Evolutionary conservation across 2,888 invertebrate species (phyloP), one percentile per base, ranked within the genome.

Genomic region (Cheiracanthium punctorium): DNA sequence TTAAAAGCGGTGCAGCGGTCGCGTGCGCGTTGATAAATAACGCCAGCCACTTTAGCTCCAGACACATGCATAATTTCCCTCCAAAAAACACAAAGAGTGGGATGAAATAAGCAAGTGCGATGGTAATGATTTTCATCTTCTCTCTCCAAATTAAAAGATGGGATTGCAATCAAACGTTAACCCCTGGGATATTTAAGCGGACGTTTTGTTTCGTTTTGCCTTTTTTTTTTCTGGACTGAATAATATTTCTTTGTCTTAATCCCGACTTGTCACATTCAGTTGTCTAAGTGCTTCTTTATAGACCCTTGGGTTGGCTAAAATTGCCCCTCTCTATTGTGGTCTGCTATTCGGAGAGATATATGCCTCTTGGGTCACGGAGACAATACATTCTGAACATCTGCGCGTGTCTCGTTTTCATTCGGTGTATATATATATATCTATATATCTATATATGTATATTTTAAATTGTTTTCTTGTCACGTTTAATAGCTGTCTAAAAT

Each of bases 221-320:
- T n/a, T n/a, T n/a, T n/a, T n/a, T n/a, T n/a, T n/a, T n/a, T n/a
- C n/a, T n/a, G n/a, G n/a, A n/a, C n/a, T 72, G 65, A 52, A 67
- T 64, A 69, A 64, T 79, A 74, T 79, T 79, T 85, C 79, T 79
- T 79, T 85, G 84, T 79, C 52, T 73, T 85, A 85, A 79, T 73
- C 73, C 58, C 30, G 2, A 41, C 37, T 37, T 79, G 84, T 85
- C 84, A 85, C 73, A 79, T 37, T 14, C 24, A 24, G 58, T 29
- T 67, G n/a, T 67, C 74, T 79, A 74, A 80, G 58, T n/a, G 70
- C 69, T 74, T 80, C 43, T 80, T 85, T 74, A 79, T 79, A 33
- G 29, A 28, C 79, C 79, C 29, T 24, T 29, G 79, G 65, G 73
- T 69, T 20, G 28, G 14, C 28, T 64, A 30, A 73, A 85, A 80